Base-by-base conservation (phyloP, 2,888 invertebrate species). In the Xylocampa areola region DNA sequence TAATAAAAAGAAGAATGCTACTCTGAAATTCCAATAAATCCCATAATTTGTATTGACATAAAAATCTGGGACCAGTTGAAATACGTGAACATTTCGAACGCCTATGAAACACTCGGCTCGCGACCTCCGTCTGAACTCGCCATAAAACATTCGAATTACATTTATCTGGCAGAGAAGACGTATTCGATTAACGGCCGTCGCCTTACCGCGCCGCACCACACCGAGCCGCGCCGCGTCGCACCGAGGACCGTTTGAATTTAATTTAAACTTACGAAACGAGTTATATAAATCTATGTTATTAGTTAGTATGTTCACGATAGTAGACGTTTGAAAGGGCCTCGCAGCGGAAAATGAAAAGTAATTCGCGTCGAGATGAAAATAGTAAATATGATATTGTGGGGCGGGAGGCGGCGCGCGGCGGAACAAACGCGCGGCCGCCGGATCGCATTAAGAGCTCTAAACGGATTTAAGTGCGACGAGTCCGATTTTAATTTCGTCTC, bases 401-500 rank as follows among this genome's bases (percentile, higher is more conserved):
- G 13, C 11, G 50, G 21, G 25, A 37, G 44, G 10, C 8, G 19
- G 45, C 33, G 59, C 16, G 48, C 32, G 36, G 14, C 25, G 50
- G 51, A 32, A 59, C 48, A 57, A 67, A 50, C 40, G 39, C 52
- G 39, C 44, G 33, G 37, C 32, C 27, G 36, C 48, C 67, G 47
- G 51, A 68, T 57, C 70, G 74, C 73, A 77, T 77, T 79, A 76
- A 77, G 61, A 80, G 79, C 77, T 75, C 64, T 73, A 68, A 76
- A 73, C 71, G 77, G 76, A 78, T 80, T 77, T 65, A 67, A 82
- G 77, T 77, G 69, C 65, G 66, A 70, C 68, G 60, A 68, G 74
- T 68, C 66, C 70, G 69, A 73, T 73, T 78, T 81, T 80, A 82
- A 80, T 82, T 79, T 78, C 63, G 61, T 77, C 73, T 66, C 68